Evolutionary conservation across 1,140 invertebrate genomes (phyloP), one percentile per base, ranked within the genome.

Genomic region (Saxidomus purpurata): DNA sequence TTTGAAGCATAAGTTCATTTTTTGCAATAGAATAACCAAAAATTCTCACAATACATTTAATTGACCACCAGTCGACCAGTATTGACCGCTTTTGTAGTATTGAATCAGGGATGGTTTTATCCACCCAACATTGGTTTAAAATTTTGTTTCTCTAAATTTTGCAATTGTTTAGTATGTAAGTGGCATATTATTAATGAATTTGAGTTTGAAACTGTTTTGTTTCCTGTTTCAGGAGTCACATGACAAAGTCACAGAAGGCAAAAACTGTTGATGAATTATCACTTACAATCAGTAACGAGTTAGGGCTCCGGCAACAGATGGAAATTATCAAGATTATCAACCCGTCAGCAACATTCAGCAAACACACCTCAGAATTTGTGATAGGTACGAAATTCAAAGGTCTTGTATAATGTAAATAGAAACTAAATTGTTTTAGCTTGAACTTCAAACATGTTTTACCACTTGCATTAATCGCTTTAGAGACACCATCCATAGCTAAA

Each of bases 301-400:
- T 87, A 17, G 76, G 59, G n/a, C 28, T 87, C 11, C 71, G 85
- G 67, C 74, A 87, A 43, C 74, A 87, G 31, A 49, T 79, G 76
- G 55, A 87, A 43, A 67, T 87, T 22, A 80, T 87, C 25, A 80
- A 80, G 40, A 59, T 87, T 49, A 80, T 87, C 15, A 40, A 87
- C 38, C 85, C 85, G 9, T 3, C 85, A 61, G 85, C 85, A 43
- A 61, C 49, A 36, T 67, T 87, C 36, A 59, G 38, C 36, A 61
- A 67, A 63, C 36, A 43, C 43, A 49, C 34, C 17, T 36, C 76
- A 47, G 74, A 87, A 38, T 80, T 87, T 87, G 71, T 87, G 22
- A 87, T 87, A 59, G 84, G 84, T 87, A 59, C 3, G 61, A 31
- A 31, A 4, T 67, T 31, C 6, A 25, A 6, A 36, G 6, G 22